phyloP scores from a whole-genome alignment of 2,797 vertebrate genomes.

The Zonotrichia albicollis region DNA sequence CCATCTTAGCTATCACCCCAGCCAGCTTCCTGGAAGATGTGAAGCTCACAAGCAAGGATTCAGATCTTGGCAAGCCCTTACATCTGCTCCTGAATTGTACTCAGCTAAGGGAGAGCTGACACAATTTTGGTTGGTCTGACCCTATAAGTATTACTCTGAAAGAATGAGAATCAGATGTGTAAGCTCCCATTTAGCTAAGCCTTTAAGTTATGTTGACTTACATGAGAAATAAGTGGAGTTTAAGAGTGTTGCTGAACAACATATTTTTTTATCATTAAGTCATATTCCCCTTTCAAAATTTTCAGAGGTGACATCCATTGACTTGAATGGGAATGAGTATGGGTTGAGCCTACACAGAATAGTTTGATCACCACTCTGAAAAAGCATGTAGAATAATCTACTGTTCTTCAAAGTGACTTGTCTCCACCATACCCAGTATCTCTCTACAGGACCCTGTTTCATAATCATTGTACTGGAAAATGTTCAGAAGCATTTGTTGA shows the following conservation, averaged over 20 bases:
- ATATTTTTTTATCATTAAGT: background rate
- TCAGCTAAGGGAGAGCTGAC: background rate
- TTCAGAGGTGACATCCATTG: background rate
- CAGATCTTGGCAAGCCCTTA: background rate
- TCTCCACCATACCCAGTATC: background rate
- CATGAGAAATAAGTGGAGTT: background rate
- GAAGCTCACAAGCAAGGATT: background rate
- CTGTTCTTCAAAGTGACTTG: background rate
- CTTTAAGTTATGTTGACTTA: background rate
- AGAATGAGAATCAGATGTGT: background rate
- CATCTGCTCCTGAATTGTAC: background rate
- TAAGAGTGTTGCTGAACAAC: background rate
- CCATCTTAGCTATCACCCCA: background rate
- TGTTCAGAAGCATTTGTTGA: background rate
- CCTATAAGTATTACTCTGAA: background rate
- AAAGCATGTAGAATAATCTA: background rate
- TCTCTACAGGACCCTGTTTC: background rate
- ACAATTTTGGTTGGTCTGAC: background rate
- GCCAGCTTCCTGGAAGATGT: background rate
- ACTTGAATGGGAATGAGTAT: background rate
- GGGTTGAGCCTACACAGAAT: background rate
- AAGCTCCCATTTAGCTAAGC: background rate
- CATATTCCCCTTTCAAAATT: background rate
- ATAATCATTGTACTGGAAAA: background rate
- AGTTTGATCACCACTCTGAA: background rate